phyloP scores from a whole-genome alignment of 2,797 vertebrate genomes.

The Sparus aurata region DNA sequence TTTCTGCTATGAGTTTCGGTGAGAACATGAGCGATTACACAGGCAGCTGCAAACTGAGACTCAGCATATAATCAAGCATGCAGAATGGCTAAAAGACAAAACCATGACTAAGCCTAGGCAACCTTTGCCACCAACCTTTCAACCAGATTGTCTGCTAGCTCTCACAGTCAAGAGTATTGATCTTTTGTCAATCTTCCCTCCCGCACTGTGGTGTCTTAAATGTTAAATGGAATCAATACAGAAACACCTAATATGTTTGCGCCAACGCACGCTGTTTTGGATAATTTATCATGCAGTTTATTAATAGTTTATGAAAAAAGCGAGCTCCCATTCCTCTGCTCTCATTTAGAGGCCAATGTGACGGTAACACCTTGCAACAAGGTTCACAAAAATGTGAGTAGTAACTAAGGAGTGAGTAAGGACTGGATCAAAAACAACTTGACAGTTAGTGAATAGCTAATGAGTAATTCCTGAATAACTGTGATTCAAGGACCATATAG shows the following conservation, averaged over 20 bases:
- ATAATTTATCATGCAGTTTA: slow-evolving; percentile 4
- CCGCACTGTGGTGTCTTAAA: slow-evolving; percentile 10
- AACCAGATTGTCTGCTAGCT: slow-evolving; percentile 17
- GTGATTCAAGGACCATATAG: no score
- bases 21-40: slow-evolving; percentile 44
- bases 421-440: no score
- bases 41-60: slow-evolving; percentile 40
- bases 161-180: slow-evolving; percentile 26
- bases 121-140: slow-evolving; percentile 41
- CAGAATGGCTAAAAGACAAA: background rate
- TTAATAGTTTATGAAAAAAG: slow-evolving; percentile 32
- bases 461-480: no score
- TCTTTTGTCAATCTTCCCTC: slow-evolving; percentile 2
- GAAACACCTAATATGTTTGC: background rate
- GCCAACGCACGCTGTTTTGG: slow-evolving; percentile 4
- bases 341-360: slow-evolving; percentile 18
- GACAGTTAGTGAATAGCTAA: no score
- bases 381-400: no score
- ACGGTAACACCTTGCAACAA: background rate
- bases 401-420: no score
- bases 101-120: slow-evolving; percentile 36
- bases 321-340: background rate
- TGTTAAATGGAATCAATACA: slow-evolving; percentile 30
- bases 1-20: slow-evolving; percentile 37
- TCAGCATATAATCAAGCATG: slow-evolving; percentile 40